Evolutionary conservation across 2,113 vertebrate species (phyloP).

Genomic region (Campylorhamphus procurvoides): DNA sequence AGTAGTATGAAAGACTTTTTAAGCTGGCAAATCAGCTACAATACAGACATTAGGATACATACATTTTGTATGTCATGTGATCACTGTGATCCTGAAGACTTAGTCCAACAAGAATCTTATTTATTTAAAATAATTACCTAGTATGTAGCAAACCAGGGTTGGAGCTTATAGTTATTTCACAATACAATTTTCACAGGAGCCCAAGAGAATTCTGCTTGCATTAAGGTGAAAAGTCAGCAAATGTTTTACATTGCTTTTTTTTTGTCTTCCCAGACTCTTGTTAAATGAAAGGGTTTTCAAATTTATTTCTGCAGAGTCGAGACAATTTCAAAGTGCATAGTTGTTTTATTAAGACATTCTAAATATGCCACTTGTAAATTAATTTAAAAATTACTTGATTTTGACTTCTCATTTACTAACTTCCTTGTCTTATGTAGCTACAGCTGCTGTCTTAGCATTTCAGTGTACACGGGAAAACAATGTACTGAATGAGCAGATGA

Average conservation of each 20-base stretch:
- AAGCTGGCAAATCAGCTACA: neutral
- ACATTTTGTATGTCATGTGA: neutral
- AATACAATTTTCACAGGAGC: neutral
- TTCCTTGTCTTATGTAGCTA: neutral
- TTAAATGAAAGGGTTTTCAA: neutral
- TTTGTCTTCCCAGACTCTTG: neutral
- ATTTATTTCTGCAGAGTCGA: neutral
- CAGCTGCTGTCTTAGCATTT: conserved; percentile 40
- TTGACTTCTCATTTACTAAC: conserved; percentile 13
- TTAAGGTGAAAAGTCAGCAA: neutral
- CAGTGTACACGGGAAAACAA: neutral
- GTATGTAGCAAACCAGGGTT: neutral
- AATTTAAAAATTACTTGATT: neutral
- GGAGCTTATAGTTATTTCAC: neutral
- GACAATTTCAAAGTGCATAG: neutral
- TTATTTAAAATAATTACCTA: neutral
- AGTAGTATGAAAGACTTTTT: neutral
- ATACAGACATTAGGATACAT: neutral
- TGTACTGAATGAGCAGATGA: neutral
- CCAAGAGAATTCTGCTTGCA: neutral
- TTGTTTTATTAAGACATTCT: neutral
- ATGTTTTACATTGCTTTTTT: neutral
- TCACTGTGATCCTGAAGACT: neutral
- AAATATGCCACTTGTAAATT: neutral
- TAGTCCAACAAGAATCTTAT: neutral